Conservation (phyloP, 2,888 invertebrate genomes). For the Acronicta aceris region DNA sequence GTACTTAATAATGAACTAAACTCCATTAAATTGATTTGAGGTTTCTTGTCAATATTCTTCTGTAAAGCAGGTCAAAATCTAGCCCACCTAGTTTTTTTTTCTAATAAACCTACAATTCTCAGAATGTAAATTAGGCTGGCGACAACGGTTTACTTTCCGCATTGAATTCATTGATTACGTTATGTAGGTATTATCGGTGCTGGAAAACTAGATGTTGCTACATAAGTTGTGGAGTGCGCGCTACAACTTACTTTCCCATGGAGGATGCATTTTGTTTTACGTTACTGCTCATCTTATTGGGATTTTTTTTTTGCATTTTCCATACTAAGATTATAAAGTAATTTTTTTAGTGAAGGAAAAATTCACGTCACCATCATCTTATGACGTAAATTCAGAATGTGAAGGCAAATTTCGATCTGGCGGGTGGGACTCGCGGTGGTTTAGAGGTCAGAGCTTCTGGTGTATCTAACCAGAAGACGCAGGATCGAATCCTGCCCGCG, state of each 20-base stretch:
- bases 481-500: too few relatives aligned
- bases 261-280: too few relatives aligned
- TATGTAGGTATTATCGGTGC: not conserved
- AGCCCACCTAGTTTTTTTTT: constrained; percentile 22
- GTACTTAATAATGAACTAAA: not conserved
- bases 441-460: too few relatives aligned
- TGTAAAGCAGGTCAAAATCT: constrained; percentile 20
- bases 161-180: constrained; percentile 18
- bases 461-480: too few relatives aligned
- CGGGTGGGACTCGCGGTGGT: too few relatives aligned
- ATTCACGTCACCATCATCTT: too few relatives aligned
- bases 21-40: not conserved
- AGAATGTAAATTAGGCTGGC: constrained; percentile 19
- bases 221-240: not conserved
- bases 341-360: too few relatives aligned
- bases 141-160: constrained; percentile 22
- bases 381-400: too few relatives aligned
- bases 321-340: too few relatives aligned
- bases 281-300: too few relatives aligned
- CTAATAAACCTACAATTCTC: constrained; percentile 4
- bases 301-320: too few relatives aligned
- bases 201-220: not conserved
- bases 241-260: not conserved
- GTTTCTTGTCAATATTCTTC: constrained; percentile 2
- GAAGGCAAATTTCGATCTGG: too few relatives aligned